Evolutionary conservation across 2,113 vertebrate genomes (phyloP), one percentile per base, ranked within the genome.

Genomic region (Sylvia atricapilla): DNA sequence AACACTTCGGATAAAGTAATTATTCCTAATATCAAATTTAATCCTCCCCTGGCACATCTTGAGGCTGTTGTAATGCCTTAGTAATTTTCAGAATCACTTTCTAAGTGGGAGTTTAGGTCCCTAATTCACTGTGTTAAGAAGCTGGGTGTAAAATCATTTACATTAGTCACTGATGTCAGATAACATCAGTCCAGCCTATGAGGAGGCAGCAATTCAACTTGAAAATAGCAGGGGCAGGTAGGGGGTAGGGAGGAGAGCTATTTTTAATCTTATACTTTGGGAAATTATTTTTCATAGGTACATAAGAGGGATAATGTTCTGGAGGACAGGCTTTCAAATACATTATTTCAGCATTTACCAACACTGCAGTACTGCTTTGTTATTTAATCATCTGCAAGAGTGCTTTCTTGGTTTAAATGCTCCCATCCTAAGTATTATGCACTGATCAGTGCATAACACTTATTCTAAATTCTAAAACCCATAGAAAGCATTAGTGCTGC

Each of bases 321-420:
- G 47, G 9, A 94, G 59, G 69, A 59, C 17, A 74, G 72, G 66
- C 74, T 97, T 94, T 93, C 81, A 90, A 67, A 94, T 86, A 90
- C 87, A 95, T 93, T 91, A 76, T 74, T 94, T 94, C 58, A 94
- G 58, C 49, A 56, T 68, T 89, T 95, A 83, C 52, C 33, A 72
- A 79, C 93, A 76, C 37, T 78, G 33, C 28, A 56, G 39, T 41
- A 67, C 19, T 37, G 24, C 58, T 94, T 82, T 79, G n/a, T 25
- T 86, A 28, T 70, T 89, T 86, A 90, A 83, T 84, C 72, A 75
- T 46, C 41, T 12, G 21, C 37, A 59, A 37, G 37, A 89, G 37
- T 66, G 30, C 27, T 37, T 76, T 69, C 55, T 58, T 81, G 50
- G n/a, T 60, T 89, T 75, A 69, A 24, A 28, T 0, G 9, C 41